Conservation (phyloP, 1,140 invertebrate species). For the Schlechtendalia chinensis region DNA sequence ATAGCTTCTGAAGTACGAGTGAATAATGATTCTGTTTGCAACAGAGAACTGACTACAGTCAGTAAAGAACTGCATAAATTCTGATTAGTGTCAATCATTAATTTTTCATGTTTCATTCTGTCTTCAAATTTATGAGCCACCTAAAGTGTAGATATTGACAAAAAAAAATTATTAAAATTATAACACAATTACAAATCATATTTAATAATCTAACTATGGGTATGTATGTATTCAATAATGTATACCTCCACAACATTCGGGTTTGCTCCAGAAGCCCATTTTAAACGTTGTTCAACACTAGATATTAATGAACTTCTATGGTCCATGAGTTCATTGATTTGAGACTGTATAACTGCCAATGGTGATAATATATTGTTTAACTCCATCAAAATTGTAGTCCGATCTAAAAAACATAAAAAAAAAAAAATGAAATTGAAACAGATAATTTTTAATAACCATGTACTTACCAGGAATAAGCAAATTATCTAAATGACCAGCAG, state of each 20-base stretch:
- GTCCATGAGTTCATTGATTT: slow-evolving; percentile 63
- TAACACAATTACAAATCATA: too few species aligned
- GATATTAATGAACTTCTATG: slow-evolving; percentile 67
- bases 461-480: slow-evolving; percentile 52
- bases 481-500: slow-evolving; percentile 54
- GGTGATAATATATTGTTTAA: slow-evolving; percentile 62
- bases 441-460: background rate
- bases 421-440: background rate
- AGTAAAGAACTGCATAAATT: slow-evolving; percentile 62
- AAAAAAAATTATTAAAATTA: background rate
- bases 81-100: slow-evolving; percentile 59
- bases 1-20: slow-evolving; percentile 66
- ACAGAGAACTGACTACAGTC: slow-evolving; percentile 64
- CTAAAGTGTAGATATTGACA: slow-evolving; percentile 46
- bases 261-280: slow-evolving; percentile 86
- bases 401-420: slow-evolving; percentile 55
- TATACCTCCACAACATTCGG: slow-evolving; percentile 67
- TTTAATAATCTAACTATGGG: too few species aligned
- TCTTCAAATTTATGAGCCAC: slow-evolving; percentile 64
- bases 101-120: slow-evolving; percentile 59
- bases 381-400: slow-evolving; percentile 62
- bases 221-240: background rate
- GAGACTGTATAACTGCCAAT: slow-evolving; percentile 62
- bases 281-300: slow-evolving; percentile 72
- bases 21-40: slow-evolving; percentile 70